Conservation (phyloP, 2,797 vertebrate genomes). For the Sardinella longiceps region DNA sequence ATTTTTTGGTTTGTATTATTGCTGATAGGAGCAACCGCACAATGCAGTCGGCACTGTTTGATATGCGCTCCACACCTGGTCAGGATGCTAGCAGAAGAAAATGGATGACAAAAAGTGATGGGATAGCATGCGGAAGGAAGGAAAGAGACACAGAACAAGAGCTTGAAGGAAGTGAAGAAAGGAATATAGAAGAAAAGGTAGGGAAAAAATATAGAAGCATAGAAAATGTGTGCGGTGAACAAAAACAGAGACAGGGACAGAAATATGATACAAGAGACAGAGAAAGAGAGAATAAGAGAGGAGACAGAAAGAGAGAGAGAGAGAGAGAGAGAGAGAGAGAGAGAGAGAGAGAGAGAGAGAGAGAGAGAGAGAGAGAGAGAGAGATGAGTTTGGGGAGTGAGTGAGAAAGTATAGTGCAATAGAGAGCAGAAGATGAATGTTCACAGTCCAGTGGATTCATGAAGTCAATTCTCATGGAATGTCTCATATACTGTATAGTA, state of each 20-base stretch:
- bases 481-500: constrained; percentile 56
- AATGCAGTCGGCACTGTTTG: constrained; percentile 52
- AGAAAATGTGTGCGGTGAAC: not conserved
- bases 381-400: constrained; percentile 27
- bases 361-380: constrained; percentile 4
- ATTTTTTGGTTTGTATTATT: constrained; percentile 51
- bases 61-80: constrained; percentile 60
- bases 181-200: not conserved
- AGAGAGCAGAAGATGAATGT: constrained; percentile 50
- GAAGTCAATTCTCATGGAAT: constrained; percentile 58
- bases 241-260: not conserved
- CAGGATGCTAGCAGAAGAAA: constrained; percentile 41
- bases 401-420: constrained; percentile 43
- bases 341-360: too few species aligned
- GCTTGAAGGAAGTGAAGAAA: not conserved
- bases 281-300: constrained; percentile 38
- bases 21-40: constrained; percentile 39
- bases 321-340: constrained; percentile 31
- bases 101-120: constrained; percentile 20
- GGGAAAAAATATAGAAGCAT: not conserved
- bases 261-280: not conserved
- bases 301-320: too few species aligned
- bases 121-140: not conserved
- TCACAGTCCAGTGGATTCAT: constrained; percentile 56
- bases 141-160: not conserved